Evolutionary conservation across 2,888 invertebrate species (phyloP).

Genomic region (Sisyra nigra): DNA sequence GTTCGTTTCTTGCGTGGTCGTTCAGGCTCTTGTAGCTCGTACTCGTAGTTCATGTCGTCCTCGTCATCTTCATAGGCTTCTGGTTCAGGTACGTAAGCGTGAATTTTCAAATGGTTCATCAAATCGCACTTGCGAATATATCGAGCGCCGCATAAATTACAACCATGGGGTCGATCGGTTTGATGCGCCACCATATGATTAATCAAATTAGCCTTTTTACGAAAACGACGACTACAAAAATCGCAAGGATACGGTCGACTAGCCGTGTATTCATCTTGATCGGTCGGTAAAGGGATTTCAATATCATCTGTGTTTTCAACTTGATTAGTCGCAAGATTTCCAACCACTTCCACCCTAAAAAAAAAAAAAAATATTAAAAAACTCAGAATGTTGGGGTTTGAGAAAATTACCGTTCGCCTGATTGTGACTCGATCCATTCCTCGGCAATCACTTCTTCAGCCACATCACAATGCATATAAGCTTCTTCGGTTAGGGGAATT

Average conservation of each 20-base stretch:
- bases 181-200: constrained; percentile 80
- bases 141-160: constrained; percentile 66
- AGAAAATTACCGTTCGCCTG: constrained; percentile 46
- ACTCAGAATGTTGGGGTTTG: neutral
- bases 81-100: constrained; percentile 56
- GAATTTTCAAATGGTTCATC: constrained; percentile 68
- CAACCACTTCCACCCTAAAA: constrained; percentile 44
- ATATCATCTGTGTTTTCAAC: constrained; percentile 44
- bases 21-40: constrained; percentile 16
- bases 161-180: constrained; percentile 65
- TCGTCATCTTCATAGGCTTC: constrained; percentile 34
- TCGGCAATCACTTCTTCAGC: constrained; percentile 71
- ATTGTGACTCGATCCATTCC: constrained; percentile 59
- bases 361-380: constrained; percentile 5
- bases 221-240: constrained; percentile 68
- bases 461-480: constrained; percentile 35
- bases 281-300: constrained; percentile 64
- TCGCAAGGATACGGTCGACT: constrained; percentile 73
- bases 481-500: constrained; percentile 25
- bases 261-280: constrained; percentile 62
- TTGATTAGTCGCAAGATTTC: constrained; percentile 36
- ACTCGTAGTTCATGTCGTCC: constrained; percentile 21
- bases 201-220: constrained; percentile 69
- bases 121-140: constrained; percentile 66
- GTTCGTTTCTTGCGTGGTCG: constrained; percentile 20